Percentiles rank a stretch among this genome's conserved stretches.
phyloP scores from a whole-genome alignment of 2,113 vertebrate species.

The Dipodomys ordii region DNA sequence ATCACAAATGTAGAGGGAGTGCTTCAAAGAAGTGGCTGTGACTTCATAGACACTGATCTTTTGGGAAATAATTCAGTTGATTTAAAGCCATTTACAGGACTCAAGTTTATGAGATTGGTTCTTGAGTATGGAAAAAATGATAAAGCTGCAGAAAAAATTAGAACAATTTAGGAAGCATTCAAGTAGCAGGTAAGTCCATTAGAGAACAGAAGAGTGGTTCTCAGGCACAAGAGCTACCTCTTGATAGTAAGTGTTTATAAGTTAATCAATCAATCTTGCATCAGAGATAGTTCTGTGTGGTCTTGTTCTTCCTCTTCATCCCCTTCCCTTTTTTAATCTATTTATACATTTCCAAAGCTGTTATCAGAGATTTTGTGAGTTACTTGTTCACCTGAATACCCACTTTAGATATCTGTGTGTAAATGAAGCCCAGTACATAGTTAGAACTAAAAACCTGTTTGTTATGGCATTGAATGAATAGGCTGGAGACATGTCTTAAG shows the following conservation, averaged over 20 bases:
- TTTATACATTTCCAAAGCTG: not conserved
- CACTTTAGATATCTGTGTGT: not conserved
- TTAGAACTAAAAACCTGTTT: fast-evolving
- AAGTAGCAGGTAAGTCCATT: not conserved
- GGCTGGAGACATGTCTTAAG: no score
- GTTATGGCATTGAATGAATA: not conserved
- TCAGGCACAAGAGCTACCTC: not conserved
- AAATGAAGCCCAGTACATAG: not conserved
- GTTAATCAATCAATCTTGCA: not conserved
- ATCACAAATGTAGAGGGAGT: not conserved
- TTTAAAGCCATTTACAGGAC: not conserved
- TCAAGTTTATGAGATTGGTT: not conserved
- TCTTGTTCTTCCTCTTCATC: not conserved
- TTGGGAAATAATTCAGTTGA: not conserved
- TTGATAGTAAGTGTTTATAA: not conserved
- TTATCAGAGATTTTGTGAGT: not conserved
- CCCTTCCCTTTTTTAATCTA: no score
- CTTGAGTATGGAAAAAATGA: not conserved
- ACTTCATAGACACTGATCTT: not conserved
- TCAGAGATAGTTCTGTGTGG: no score
- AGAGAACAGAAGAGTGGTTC: not conserved
- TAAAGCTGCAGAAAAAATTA: not conserved
- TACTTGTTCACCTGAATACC: not conserved
- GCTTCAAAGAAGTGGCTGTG: not conserved
- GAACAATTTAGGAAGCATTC: not conserved